Evolutionary conservation across 1,140 invertebrate genomes (phyloP).

Genomic region (Campoletis sonorensis): DNA sequence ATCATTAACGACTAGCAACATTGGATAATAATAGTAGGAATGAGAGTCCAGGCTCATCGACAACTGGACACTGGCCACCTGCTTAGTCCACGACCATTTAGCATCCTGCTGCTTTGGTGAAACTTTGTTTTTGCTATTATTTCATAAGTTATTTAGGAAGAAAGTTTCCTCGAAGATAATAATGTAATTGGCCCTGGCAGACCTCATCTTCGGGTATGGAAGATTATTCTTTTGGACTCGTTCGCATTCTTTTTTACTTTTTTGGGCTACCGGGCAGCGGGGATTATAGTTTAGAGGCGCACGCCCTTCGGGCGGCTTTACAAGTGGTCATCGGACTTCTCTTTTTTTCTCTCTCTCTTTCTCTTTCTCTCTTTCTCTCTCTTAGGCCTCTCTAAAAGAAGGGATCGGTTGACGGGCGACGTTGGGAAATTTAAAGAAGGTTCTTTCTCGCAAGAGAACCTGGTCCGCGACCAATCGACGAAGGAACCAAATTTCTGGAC

Average conservation of each 20-base stretch:
- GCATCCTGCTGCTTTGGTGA: constrained; percentile 20
- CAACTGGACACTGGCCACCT: background rate
- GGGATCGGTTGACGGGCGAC: constrained; percentile 26
- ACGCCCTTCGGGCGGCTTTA: constrained; percentile 28
- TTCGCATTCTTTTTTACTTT: background rate
- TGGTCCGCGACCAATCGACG: too few species aligned
- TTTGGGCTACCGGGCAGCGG: constrained; percentile 20
- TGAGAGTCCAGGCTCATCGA: background rate
- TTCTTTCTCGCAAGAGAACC: background rate
- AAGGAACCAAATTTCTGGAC: constrained; percentile 34
- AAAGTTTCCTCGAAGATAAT: constrained; percentile 41
- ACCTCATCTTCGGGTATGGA: background rate
- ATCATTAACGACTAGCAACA: too few species aligned
- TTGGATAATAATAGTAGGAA: background rate
- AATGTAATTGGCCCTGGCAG: constrained; percentile 38
- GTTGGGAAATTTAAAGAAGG: constrained; percentile 43
- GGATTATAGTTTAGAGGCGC: constrained; percentile 32
- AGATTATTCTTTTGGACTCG: background rate
- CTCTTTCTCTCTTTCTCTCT: constrained; percentile 6
- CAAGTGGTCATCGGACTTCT: constrained; percentile 33
- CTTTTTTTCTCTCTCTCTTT: constrained; percentile 1
- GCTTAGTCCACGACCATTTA: constrained; percentile 6
- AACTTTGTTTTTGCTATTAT: constrained; percentile 2
- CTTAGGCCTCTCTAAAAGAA: background rate
- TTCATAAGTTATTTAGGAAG: background rate